phyloP scores from a whole-genome alignment of 2,888 invertebrate genomes.

The Synanthedon formicaeformis region DNA sequence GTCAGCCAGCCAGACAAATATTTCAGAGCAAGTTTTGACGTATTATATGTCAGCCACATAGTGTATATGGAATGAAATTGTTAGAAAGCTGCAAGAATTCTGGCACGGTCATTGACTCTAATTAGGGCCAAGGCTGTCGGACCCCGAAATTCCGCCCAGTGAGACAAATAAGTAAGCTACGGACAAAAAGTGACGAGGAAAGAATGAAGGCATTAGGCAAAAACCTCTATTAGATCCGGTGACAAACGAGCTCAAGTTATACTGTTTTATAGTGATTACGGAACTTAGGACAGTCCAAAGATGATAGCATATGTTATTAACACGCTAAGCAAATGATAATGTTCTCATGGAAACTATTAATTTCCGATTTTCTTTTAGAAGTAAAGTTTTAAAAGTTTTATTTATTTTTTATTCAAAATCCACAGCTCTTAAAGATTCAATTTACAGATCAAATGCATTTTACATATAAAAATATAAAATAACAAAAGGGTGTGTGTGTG shows the following conservation, averaged over 20 bases:
- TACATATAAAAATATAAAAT: no score
- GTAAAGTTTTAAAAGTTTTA: no score
- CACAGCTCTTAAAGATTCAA: no score
- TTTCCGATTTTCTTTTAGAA: no score
- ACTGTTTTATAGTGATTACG: slow-evolving; percentile 36
- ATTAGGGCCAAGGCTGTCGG: slow-evolving; percentile 16
- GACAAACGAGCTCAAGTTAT: slow-evolving; percentile 32
- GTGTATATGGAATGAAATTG: background rate
- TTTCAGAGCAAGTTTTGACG: background rate
- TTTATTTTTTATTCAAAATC: no score
- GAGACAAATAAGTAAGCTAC: slow-evolving; percentile 22
- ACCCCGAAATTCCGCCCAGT: slow-evolving; percentile 12
- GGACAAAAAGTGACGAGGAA: slow-evolving; percentile 29
- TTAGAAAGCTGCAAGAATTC: background rate
- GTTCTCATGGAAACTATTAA: no score
- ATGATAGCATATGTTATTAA: no score
- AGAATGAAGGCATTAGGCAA: slow-evolving; percentile 35
- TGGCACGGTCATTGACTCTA: slow-evolving; percentile 6
- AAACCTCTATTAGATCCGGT: slow-evolving; percentile 39
- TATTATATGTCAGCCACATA: background rate
- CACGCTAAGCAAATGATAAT: no score
- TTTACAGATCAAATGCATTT: no score
- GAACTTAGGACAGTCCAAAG: slow-evolving; percentile 5
- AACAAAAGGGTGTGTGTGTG: no score
- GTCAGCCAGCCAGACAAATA: no score